Evolutionary conservation across 2,888 invertebrate genomes (phyloP), one percentile per base, ranked within the genome.

Genomic region (Yponomeuta cagnagella): DNA sequence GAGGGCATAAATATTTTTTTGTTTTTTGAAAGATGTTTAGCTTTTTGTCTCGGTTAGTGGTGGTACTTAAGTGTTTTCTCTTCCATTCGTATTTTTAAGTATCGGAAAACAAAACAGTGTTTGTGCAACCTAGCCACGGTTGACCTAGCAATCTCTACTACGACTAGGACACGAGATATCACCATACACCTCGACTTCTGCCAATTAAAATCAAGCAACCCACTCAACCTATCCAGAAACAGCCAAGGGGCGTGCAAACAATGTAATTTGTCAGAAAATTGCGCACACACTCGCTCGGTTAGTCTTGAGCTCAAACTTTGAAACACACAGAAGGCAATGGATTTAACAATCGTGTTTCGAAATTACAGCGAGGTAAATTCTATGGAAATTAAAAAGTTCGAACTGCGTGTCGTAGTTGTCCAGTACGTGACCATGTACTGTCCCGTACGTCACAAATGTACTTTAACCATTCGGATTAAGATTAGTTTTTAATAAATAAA

Each of bases 231-330:
- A 58, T 58, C 15, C 15, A 58, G 52, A 58, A 58, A 58, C 52
- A 12, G 52, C 52, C 30, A 33, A 9, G 23, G n/a, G 37, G n/a
- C 33, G 68, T 43, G n/a, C 68, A 68, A 68, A 68, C 68, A 68
- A 68, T 68, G 68, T 68, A 68, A 68, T 68, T 68, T 68, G 68
- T 68, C 48, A 68, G 43, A 68, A 68, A 48, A 48, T 68, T 43
- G 68, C 48, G 37, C 68, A 68, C 68, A 68, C 48, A 48, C 48
- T 48, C 68, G 43, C 43, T 68, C 48, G n/a, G 68, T 68, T 68
- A 15, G 43, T n/a, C 52, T 58, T 15, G 15, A 12, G 15, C 52
- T 58, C 2, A 1, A 15, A 58, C 52, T 58, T 58, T 15, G 15
- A 15, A 58, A 58, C 15, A 58, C 52, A 58, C 15, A 58, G 52